Percentiles rank a stretch among this genome's conserved stretches.
phyloP scores from a whole-genome alignment of 2,113 vertebrate genomes.

The Benitochromis conjunctus region DNA sequence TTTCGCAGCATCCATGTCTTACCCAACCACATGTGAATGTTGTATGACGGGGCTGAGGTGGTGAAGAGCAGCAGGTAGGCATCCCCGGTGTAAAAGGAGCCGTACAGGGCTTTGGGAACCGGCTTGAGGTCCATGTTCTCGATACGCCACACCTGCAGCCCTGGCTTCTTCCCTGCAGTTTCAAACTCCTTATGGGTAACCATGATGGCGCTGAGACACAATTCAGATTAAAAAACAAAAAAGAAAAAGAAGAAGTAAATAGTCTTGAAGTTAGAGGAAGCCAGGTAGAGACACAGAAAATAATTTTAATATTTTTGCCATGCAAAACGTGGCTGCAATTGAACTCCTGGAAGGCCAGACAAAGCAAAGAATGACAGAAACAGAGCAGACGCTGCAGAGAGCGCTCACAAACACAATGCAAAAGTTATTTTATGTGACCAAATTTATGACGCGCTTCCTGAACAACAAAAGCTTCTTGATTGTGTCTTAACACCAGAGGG shows the following conservation, averaged over 20 bases:
- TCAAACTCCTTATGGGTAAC: conserved; percentile 76
- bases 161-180: conserved; percentile 67
- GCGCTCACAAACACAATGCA: background rate
- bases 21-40: conserved; percentile 80
- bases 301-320: background rate
- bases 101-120: conserved; percentile 63
- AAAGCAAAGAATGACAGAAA: background rate
- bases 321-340: background rate
- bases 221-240: background rate
- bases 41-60: conserved; percentile 61
- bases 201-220: conserved; percentile 64
- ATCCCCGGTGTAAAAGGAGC: conserved; percentile 75
- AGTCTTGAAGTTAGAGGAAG: background rate
- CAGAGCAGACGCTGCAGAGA: background rate
- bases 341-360: background rate
- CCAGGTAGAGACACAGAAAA: background rate
- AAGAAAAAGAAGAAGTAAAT: background rate
- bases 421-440: background rate
- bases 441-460: background rate
- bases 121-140: conserved; percentile 77
- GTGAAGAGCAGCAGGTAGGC: conserved; percentile 76
- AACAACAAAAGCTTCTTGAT: background rate
- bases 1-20: conserved; percentile 5
- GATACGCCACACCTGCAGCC: conserved; percentile 77
- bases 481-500: background rate